Conservation (phyloP, 1,140 invertebrate genomes). For the Bombus superbus region DNA sequence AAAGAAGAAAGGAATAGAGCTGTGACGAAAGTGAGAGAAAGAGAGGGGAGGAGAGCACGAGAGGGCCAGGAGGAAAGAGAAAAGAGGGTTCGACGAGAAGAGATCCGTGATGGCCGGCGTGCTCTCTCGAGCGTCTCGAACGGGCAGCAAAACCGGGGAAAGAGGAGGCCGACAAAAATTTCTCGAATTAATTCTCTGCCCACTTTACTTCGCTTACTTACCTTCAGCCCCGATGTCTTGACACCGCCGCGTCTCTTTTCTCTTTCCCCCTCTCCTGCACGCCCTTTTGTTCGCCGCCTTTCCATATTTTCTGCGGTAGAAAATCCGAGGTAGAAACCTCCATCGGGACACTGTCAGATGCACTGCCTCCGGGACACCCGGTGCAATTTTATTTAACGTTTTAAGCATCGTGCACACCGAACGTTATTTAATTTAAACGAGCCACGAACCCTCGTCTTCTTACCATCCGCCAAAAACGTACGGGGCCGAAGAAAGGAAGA, state of each 20-base stretch:
- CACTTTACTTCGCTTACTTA: conserved; percentile 71
- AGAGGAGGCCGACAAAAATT: conserved; percentile 70
- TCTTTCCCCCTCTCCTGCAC: not conserved
- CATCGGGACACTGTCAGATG: not conserved
- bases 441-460: conserved; percentile 1
- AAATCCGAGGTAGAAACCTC: not conserved
- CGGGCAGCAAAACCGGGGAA: conserved; percentile 21
- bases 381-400: conserved; percentile 27
- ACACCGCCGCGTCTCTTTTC: conserved; percentile 29
- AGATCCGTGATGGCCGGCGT: conserved; percentile 62
- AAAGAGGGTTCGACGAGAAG: conserved; percentile 57
- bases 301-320: not conserved
- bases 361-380: conserved; percentile 1
- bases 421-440: conserved; percentile 27
- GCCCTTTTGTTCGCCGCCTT: not conserved
- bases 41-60: not conserved
- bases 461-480: not conserved
- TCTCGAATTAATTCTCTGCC: conserved; percentile 78
- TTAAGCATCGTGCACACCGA: conserved; percentile 11
- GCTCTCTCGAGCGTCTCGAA: conserved; percentile 71
- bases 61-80: conserved; percentile 1
- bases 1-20: not conserved
- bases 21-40: not conserved
- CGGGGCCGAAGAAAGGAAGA: not conserved
- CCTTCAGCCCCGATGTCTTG: conserved; percentile 56